Evolutionary conservation across 2,113 vertebrate species (phyloP).

Genomic region (Hypocryptadius cinnamomeus): DNA sequence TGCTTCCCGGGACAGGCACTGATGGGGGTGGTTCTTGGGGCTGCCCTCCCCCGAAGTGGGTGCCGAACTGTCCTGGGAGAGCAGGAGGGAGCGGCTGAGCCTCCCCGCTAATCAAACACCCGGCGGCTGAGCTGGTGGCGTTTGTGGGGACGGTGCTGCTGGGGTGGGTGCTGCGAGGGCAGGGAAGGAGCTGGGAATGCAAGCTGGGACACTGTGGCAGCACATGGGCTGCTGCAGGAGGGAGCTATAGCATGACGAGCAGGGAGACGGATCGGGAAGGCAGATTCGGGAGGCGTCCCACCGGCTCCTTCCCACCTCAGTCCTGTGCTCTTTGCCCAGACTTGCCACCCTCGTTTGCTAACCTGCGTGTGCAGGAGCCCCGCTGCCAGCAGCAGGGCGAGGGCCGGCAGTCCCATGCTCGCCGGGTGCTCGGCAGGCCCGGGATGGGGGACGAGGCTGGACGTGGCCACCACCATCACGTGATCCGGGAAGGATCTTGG

Average conservation of each 20-base stretch:
- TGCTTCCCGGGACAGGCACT: background rate
- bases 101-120: background rate
- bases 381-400: background rate
- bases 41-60: background rate
- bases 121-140: background rate
- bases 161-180: background rate
- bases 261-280: background rate
- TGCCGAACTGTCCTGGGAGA: background rate
- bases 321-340: accelerated
- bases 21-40: background rate
- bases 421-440: background rate
- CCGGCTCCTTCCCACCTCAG: background rate
- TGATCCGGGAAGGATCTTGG: background rate
- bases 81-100: background rate
- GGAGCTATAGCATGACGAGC: background rate
- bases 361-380: constrained; percentile 12
- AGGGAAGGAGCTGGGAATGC: background rate
- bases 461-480: background rate
- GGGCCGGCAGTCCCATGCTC: background rate
- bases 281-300: background rate
- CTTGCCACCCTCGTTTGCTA: background rate
- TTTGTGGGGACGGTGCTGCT: background rate
- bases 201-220: background rate
- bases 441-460: accelerated
- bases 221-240: background rate